Evolutionary conservation across 2,888 invertebrate genomes (phyloP).

Genomic region (Drosophila monieri): DNA sequence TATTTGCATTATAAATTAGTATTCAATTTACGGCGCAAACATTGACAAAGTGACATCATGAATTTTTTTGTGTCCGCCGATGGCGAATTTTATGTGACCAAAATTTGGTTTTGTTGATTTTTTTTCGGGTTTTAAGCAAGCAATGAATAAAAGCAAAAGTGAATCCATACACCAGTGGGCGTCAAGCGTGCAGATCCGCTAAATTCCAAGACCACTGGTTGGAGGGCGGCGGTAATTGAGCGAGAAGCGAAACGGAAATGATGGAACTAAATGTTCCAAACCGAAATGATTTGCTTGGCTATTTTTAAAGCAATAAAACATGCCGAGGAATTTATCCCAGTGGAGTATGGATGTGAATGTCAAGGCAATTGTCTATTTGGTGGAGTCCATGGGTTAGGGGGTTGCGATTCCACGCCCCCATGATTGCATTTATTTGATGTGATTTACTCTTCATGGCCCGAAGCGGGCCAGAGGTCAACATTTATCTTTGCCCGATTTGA

Average conservation of each 20-base stretch:
- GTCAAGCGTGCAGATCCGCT: slow-evolving; percentile 35
- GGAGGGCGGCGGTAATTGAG: slow-evolving; percentile 24
- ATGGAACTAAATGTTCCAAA: slow-evolving; percentile 34
- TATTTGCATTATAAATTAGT: slow-evolving; percentile 68
- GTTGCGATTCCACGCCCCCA: slow-evolving; percentile 25
- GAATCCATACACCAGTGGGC: slow-evolving; percentile 25
- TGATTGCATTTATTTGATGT: slow-evolving; percentile 37
- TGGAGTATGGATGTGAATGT: slow-evolving; percentile 46
- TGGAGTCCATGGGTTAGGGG: slow-evolving; percentile 7
- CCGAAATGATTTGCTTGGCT: slow-evolving; percentile 19
- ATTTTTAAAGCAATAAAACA: slow-evolving; percentile 20
- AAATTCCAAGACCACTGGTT: slow-evolving; percentile 44
- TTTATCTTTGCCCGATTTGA: slow-evolving; percentile 59
- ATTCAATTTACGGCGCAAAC: slow-evolving; percentile 63
- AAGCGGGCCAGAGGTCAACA: slow-evolving; percentile 32
- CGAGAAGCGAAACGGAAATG: slow-evolving; percentile 40
- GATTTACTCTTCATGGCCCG: slow-evolving; percentile 30
- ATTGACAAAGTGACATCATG: slow-evolving; percentile 73
- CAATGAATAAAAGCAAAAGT: slow-evolving; percentile 27
- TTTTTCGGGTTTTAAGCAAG: slow-evolving; percentile 34
- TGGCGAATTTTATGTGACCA: slow-evolving; percentile 42
- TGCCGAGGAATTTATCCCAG: background rate
- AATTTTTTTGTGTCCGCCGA: slow-evolving; percentile 14
- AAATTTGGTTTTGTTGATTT: slow-evolving; percentile 7
- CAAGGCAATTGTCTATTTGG: slow-evolving; percentile 39